Conservation (phyloP, 1,140 invertebrate genomes). For the Formica selysi region DNA sequence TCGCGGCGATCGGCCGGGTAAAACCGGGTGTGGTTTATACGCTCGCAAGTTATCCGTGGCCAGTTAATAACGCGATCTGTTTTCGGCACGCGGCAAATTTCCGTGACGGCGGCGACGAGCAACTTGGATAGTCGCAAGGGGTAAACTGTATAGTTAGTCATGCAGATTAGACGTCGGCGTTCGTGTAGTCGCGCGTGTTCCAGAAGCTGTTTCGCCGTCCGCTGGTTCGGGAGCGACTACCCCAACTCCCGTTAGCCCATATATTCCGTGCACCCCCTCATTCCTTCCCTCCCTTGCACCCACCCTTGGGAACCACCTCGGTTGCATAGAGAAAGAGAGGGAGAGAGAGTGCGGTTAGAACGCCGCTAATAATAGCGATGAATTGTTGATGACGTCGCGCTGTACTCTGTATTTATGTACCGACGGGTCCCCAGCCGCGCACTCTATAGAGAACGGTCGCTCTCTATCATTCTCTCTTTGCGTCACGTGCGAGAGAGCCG, state of each 20-base stretch:
- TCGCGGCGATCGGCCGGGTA: constrained; percentile 8
- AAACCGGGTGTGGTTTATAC: constrained; percentile 29
- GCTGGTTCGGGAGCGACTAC: background rate
- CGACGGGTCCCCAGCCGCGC: constrained; percentile 43
- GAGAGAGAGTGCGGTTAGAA: constrained; percentile 58
- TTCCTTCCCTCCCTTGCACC: background rate
- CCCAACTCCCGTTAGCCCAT: background rate
- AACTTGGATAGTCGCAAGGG: constrained; percentile 26
- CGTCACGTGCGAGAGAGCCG: background rate
- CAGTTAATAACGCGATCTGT: constrained; percentile 53
- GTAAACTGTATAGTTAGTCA: constrained; percentile 74
- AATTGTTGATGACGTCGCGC: constrained; percentile 77
- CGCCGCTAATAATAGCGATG: constrained; percentile 79
- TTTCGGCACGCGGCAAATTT: constrained; percentile 54
- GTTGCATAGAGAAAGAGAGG: constrained; percentile 25
- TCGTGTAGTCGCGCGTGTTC: constrained; percentile 43
- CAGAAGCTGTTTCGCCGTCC: constrained; percentile 9
- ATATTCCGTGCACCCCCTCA: background rate
- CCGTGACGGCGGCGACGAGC: background rate
- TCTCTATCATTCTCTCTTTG: constrained; percentile 19
- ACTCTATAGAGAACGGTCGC: constrained; percentile 18
- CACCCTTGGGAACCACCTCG: background rate
- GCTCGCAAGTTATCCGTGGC: constrained; percentile 21
- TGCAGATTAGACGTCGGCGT: constrained; percentile 75
- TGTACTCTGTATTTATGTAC: constrained; percentile 80